Percentiles rank a stretch among this genome's conserved stretches.
phyloP scores from a whole-genome alignment of 1,140 invertebrate genomes.

The Lerema accius region DNA sequence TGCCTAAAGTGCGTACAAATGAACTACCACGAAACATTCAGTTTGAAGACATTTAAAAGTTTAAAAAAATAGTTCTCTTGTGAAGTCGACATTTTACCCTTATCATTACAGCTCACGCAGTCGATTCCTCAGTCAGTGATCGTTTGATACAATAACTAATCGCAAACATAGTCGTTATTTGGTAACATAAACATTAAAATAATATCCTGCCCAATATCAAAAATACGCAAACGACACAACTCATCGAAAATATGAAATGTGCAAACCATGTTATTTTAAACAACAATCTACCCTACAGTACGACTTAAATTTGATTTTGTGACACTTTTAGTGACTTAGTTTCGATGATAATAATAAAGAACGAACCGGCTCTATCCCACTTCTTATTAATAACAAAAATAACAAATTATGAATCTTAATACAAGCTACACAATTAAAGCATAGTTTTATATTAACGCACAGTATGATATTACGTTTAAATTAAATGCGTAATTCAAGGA shows the following conservation, averaged over 20 bases:
- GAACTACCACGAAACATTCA: constrained; percentile 55
- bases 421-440: constrained; percentile 55
- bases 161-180: constrained; percentile 36
- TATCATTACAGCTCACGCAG: constrained; percentile 68
- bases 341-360: constrained; percentile 59
- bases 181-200: constrained; percentile 36
- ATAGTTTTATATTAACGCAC: constrained; percentile 27
- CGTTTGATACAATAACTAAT: constrained; percentile 43
- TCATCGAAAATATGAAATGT: constrained; percentile 9
- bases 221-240: not conserved
- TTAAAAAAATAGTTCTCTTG: constrained; percentile 79
- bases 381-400: constrained; percentile 36
- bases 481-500: not conserved
- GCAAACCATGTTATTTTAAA: constrained; percentile 32
- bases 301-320: constrained; percentile 56
- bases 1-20: constrained; percentile 47
- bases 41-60: constrained; percentile 74
- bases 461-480: not conserved
- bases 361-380: constrained; percentile 1
- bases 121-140: constrained; percentile 74
- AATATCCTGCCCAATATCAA: constrained; percentile 16
- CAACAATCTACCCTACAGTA: constrained; percentile 41
- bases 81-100: constrained; percentile 70
- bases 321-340: constrained; percentile 73
- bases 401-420: constrained; percentile 39